Evolutionary conservation across 35 echinoderm and acorn worm genomes (phyloP), one percentile per base, ranked within the genome.

Genomic region (Diadema setosum): DNA sequence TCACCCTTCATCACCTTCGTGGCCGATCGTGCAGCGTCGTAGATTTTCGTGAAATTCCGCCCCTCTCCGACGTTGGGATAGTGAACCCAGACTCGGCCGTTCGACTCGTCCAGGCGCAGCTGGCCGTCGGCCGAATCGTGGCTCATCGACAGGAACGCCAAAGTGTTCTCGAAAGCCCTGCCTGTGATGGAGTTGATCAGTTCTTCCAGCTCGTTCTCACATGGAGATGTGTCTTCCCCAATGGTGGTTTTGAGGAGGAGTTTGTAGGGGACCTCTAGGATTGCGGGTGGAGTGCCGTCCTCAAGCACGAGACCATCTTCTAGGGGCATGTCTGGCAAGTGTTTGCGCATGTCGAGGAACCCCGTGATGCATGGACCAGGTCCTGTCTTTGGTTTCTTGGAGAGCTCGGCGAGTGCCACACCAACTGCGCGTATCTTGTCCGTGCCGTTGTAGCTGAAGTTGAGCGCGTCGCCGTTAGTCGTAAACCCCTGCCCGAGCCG

Each of bases 371-470:
- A 61, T 35, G 89, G 89, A n/a, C 89, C 89, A 4, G 89, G 89
- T 14, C 27, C 63, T 75, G 85, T 91, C 0, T 2, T 55, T 1
- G 83, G 83, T 12, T 86, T 69, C 50, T 81, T 88, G 0, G 58
- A 57, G 27, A 87, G 23, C 9, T 94, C 85, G n/a, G 75, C 58
- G 25, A 87, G 82, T 30, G 83, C 48, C 15, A 91, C 43, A 3
- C 93, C 93, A 18, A 85, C 83, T 0, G 82, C 82, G 18, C 88
- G 82, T n/a, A 94, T 85, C 58, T 85, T 84, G 8, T 82, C 82
- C 14, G 84, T 60, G 8, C 87, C 88, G 70, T 94, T 94, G 93
- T 94, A 94, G 45, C 88, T 94, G 48, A 94, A 91, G 65, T 87
- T 87, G 1, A 94, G 21, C 2, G 87, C 76, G 58, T 94, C 88